A percentile compares a stretch with the other conserved stretches of the same genome.
Evolutionary conservation across 2,888 invertebrate species (phyloP).

Genomic region (Maniola hyperantus): DNA sequence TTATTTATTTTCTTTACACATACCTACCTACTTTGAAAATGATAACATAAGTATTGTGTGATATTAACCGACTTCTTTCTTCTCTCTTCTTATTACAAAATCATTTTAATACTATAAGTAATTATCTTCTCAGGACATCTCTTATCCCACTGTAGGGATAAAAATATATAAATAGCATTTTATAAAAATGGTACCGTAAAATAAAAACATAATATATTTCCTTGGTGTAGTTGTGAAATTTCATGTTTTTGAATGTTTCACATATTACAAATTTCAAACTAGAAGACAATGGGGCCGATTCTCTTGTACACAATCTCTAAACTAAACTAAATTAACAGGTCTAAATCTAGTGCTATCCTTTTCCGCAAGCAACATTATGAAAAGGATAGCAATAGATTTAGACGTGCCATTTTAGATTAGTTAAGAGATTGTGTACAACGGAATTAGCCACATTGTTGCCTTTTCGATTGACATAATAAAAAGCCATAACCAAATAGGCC

Average conservation of each 20-base stretch:
- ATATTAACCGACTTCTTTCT: too few species aligned
- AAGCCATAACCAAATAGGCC: slow-evolving; percentile 36
- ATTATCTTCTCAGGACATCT: slow-evolving; percentile 11
- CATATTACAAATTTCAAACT: slow-evolving; percentile 25
- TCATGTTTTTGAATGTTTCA: slow-evolving; percentile 21
- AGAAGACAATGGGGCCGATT: too few species aligned
- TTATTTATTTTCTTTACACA: slow-evolving; percentile 17
- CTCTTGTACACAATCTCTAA: too few species aligned
- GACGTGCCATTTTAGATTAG: too few species aligned
- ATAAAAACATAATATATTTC: slow-evolving; percentile 2
- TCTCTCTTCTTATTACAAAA: not conserved
- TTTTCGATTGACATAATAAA: slow-evolving; percentile 25
- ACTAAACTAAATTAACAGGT: too few species aligned
- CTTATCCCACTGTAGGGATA: slow-evolving; percentile 21
- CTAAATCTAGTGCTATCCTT: too few species aligned
- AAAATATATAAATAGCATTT: slow-evolving; percentile 7
- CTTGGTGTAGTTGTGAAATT: slow-evolving; percentile 5
- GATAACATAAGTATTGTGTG: slow-evolving; percentile 7
- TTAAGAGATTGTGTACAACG: too few species aligned
- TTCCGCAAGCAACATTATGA: too few species aligned
- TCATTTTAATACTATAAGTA: not conserved
- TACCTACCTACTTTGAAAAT: slow-evolving; percentile 9
- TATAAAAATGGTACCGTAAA: slow-evolving; percentile 11
- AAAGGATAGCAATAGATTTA: too few species aligned
- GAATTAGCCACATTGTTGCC: too few species aligned